phyloP scores from a whole-genome alignment of 2,888 invertebrate species.

The Aphodius granarius region DNA sequence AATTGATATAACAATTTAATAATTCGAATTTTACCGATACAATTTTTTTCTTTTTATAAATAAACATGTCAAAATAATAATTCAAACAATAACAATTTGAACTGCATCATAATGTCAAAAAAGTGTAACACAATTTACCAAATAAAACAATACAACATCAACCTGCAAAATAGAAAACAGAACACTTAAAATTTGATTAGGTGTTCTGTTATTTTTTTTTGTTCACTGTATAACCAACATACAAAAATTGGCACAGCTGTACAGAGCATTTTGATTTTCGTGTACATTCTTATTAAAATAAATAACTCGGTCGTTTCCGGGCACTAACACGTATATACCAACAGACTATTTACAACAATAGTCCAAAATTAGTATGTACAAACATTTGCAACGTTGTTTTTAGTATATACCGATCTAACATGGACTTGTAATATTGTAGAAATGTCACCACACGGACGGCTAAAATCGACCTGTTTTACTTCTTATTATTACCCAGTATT shows the following conservation, averaged over 20 bases:
- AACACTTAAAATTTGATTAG: background rate
- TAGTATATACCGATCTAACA: conserved; percentile 1
- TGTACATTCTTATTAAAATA: conserved; percentile 26
- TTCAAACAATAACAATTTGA: background rate
- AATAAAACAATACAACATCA: background rate
- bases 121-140: background rate
- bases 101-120: background rate
- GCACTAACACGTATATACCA: conserved; percentile 28
- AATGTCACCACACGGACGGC: too few species aligned
- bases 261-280: conserved; percentile 27
- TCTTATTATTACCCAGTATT: too few species aligned
- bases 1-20: background rate
- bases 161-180: background rate
- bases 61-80: background rate
- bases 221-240: too few species aligned
- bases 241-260: too few species aligned
- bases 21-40: background rate
- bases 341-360: conserved; percentile 48
- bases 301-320: conserved; percentile 38
- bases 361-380: conserved; percentile 34
- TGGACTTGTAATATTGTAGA: background rate
- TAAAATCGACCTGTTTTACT: too few species aligned
- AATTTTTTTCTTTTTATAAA: background rate
- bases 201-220: too few species aligned
- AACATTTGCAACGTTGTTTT: conserved; percentile 10